A percentile compares a stretch with the other conserved stretches of the same genome.
These are phyloP conservation scores for Hydroisotoma schaefferi DNA, from an alignment of 2,888 invertebrate species.

Conservation along the genomic window DNA sequence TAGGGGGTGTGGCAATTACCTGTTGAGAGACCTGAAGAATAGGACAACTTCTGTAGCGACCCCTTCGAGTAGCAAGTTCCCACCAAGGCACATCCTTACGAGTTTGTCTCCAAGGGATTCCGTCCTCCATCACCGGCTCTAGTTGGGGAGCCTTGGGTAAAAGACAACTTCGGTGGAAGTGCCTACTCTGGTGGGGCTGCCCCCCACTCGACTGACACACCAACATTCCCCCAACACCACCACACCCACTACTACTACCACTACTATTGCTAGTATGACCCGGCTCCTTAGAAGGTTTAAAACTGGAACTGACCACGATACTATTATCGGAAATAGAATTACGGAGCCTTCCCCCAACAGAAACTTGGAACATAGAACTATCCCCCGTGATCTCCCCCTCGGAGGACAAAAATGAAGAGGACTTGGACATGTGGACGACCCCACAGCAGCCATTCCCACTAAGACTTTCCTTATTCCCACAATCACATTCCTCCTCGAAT, in stretches of 20 bases:
- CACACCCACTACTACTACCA: conserved; percentile 5
- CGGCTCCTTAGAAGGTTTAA: conserved; percentile 7
- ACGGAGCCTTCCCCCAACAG: conserved; percentile 27
- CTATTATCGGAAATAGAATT: conserved; percentile 47
- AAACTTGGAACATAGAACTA: background rate
- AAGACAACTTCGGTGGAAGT: conserved; percentile 47
- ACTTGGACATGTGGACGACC: conserved; percentile 1
- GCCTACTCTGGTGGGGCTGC: conserved; percentile 26
- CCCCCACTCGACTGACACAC: conserved; percentile 14
- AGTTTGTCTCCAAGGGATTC: conserved; percentile 52
- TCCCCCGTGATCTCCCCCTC: background rate
- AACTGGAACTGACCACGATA: conserved; percentile 38
- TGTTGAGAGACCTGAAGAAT: conserved; percentile 62
- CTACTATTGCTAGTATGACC: conserved; percentile 8
- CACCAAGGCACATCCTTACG: conserved; percentile 80
- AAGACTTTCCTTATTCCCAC: background rate
- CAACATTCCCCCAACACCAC: background rate
- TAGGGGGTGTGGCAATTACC: no score
- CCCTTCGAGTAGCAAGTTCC: conserved; percentile 75
- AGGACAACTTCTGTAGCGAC: conserved; percentile 74
- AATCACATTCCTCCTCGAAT: no score
- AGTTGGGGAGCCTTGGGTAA: conserved; percentile 46
- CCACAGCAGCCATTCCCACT: background rate
- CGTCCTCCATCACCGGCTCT: conserved; percentile 48
- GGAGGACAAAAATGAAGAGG: background rate